Evolutionary conservation across 2,797 vertebrate genomes (phyloP).

Genomic region (Spinus olivaceus): DNA sequence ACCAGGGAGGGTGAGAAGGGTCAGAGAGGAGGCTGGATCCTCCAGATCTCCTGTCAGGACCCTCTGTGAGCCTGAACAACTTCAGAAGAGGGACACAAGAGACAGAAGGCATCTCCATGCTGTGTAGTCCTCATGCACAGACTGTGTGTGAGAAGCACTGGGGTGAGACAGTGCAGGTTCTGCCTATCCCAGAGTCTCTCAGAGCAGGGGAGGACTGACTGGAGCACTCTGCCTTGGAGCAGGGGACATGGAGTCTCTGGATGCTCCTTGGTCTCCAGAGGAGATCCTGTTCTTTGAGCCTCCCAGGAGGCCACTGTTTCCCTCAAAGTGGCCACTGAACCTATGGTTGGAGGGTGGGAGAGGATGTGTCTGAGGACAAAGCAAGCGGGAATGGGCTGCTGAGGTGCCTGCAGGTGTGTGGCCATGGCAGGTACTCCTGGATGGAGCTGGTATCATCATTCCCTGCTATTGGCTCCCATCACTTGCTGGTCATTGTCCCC

Average conservation of each 20-base stretch:
- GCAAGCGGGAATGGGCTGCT: neutral
- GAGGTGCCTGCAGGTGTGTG: neutral
- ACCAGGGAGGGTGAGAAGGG: neutral
- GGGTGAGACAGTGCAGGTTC: neutral
- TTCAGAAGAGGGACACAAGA: neutral
- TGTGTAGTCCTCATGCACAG: neutral
- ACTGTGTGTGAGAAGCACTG: neutral
- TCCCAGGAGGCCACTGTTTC: neutral
- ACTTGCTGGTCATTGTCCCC: neutral
- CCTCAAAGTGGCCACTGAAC: neutral
- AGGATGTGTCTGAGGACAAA: neutral
- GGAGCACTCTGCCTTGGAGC: neutral
- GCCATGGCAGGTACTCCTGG: neutral
- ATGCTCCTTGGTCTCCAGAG: neutral
- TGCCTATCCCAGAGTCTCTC: neutral
- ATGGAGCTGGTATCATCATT: neutral
- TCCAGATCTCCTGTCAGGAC: neutral
- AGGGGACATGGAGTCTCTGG: neutral
- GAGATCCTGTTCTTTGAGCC: neutral
- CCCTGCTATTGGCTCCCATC: fast-evolving
- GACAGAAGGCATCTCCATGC: neutral
- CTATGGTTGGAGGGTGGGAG: neutral
- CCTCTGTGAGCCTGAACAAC: neutral
- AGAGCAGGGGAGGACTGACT: neutral
- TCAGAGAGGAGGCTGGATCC: neutral